Conservation (phyloP, 2,113 vertebrate genomes). For the Oreochromis aureus region DNA sequence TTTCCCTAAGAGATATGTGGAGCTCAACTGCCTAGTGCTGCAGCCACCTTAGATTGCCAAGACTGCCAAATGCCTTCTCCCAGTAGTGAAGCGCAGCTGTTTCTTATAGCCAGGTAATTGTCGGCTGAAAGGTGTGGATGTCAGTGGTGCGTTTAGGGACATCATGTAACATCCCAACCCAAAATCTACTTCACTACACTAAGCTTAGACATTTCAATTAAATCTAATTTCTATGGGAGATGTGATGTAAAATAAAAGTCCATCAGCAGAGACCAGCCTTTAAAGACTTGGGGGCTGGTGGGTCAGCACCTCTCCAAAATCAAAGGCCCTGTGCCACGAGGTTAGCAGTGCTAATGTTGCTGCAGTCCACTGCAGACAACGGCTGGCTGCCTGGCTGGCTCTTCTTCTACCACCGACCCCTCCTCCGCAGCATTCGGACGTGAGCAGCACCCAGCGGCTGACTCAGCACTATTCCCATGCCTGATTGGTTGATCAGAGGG, state of each 20-base stretch:
- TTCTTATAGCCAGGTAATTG: no score
- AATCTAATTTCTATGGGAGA: background rate
- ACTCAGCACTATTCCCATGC: constrained; percentile 80
- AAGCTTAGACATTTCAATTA: background rate
- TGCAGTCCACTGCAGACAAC: constrained; percentile 78
- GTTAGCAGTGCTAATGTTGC: constrained; percentile 58
- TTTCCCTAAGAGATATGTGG: no score
- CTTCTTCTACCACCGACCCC: constrained; percentile 42
- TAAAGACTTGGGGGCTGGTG: background rate
- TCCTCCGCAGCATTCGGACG: constrained; percentile 78
- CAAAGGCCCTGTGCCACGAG: constrained; percentile 42
- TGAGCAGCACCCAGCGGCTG: constrained; percentile 76
- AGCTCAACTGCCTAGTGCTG: no score
- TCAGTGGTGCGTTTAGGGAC: no score
- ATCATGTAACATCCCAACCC: no score
- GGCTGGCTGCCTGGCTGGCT: constrained; percentile 8
- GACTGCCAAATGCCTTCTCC: no score
- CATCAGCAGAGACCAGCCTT: background rate
- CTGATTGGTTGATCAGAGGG: constrained; percentile 78
- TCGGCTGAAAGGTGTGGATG: no score
- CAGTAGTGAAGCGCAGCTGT: no score
- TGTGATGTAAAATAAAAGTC: background rate
- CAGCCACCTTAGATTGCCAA: no score
- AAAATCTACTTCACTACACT: no score
- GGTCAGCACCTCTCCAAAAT: background rate